phyloP scores from a whole-genome alignment of 2,888 invertebrate species.

The Drosophila crucigera region DNA sequence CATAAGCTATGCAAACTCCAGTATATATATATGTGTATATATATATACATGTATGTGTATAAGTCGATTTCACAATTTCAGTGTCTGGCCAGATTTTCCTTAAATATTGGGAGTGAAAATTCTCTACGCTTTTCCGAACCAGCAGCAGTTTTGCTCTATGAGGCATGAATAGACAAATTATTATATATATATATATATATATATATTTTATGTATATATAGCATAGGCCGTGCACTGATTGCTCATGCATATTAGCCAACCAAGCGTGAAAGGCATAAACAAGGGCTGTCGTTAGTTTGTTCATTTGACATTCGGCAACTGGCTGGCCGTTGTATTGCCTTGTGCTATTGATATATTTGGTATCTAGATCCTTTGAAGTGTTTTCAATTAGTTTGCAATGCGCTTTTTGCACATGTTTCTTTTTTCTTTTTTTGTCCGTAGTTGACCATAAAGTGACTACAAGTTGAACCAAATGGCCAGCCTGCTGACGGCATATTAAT shows the following conservation, averaged over 20 bases:
- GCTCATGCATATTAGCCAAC: conserved; percentile 24
- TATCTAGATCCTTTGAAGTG: conserved; percentile 55
- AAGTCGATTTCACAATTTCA: conserved; percentile 13
- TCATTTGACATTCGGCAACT: conserved; percentile 45
- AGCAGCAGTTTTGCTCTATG: conserved; percentile 9
- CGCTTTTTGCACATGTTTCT: not conserved
- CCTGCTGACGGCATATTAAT: conserved; percentile 57
- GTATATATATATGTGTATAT: not conserved
- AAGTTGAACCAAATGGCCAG: conserved; percentile 29
- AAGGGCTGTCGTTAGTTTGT: conserved; percentile 28
- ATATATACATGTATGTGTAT: not conserved
- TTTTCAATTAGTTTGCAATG: conserved; percentile 63
- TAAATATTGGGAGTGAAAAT: not conserved
- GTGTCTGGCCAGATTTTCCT: conserved; percentile 9
- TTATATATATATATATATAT: conserved; percentile 1
- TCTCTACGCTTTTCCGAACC: not conserved
- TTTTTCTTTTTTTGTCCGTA: conserved; percentile 1
- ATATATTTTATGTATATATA: not conserved
- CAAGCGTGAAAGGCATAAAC: conserved; percentile 23
- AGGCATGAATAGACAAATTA: conserved; percentile 23
- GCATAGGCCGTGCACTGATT: conserved; percentile 17
- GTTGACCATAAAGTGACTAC: conserved; percentile 24
- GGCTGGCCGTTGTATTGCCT: conserved; percentile 27
- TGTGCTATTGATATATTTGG: conserved; percentile 44
- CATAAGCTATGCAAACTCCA: conserved; percentile 15